A percentile compares a stretch with the other conserved stretches of the same genome.
Evolutionary conservation across 2,797 vertebrate species (phyloP).

Genomic region (Malurus leucopterus): DNA sequence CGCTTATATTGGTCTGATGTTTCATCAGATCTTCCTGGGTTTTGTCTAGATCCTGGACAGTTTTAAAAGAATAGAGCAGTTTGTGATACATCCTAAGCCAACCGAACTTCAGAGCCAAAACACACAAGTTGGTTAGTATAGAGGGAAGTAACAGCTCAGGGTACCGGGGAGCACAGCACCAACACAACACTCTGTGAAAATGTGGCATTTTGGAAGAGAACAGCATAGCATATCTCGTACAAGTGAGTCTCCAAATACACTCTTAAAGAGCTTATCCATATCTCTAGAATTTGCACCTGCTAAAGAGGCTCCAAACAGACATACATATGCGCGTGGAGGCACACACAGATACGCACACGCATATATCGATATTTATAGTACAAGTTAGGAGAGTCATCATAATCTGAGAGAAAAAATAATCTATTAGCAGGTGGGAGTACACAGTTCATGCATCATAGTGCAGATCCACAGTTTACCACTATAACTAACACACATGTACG

Average conservation of each 20-base stretch:
- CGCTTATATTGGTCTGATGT: constrained; percentile 91
- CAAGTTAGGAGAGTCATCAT: constrained; percentile 19
- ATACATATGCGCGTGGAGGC: constrained; percentile 53
- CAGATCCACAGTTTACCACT: constrained; percentile 54
- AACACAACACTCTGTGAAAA: constrained; percentile 75
- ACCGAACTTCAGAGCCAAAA: constrained; percentile 15
- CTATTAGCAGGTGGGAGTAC: constrained; percentile 66
- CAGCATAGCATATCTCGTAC: constrained; percentile 54
- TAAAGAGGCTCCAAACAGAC: constrained; percentile 47
- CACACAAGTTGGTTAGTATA: constrained; percentile 59
- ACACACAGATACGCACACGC: constrained; percentile 44
- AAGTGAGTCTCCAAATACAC: constrained; percentile 47
- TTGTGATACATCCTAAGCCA: constrained; percentile 2
- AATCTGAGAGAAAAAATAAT: constrained; percentile 37
- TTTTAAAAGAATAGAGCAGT: constrained; percentile 63
- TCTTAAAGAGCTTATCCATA: constrained; percentile 20
- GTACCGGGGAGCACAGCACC: constrained; percentile 56
- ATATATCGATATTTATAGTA: constrained; percentile 25
- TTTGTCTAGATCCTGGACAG: constrained; percentile 83
- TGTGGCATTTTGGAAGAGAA: constrained; percentile 66
- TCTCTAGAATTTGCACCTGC: neutral
- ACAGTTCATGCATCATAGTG: constrained; percentile 72
- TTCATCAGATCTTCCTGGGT: constrained; percentile 86
- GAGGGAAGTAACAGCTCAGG: constrained; percentile 49
- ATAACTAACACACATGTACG: constrained; percentile 66